Percentiles rank a stretch among this genome's conserved stretches.
These are phyloP conservation scores for Mastacembelus armatus DNA, from an alignment of 2,797 vertebrate genomes.

Conservation along the genomic window DNA sequence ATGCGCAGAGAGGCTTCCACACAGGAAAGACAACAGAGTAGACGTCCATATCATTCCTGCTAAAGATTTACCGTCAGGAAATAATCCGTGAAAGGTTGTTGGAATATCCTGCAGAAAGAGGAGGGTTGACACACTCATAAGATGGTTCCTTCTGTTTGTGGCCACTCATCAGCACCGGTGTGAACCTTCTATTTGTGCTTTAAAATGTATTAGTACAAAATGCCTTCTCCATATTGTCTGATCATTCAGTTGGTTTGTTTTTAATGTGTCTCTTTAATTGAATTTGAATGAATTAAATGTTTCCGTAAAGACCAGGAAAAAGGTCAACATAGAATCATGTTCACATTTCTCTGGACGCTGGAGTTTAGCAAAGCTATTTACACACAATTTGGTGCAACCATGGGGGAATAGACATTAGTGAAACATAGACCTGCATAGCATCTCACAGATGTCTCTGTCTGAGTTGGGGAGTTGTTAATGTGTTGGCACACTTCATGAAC, in stretches of 20 bases:
- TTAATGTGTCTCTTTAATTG: no score
- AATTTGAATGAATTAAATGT: no score
- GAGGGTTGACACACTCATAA: no score
- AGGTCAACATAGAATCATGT: not conserved
- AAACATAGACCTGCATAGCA: conserved; percentile 25
- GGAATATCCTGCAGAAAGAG: not conserved
- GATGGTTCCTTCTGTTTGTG: no score
- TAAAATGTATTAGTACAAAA: no score
- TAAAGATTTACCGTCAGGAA: not conserved
- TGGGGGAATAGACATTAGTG: conserved; percentile 26
- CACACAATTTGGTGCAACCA: not conserved
- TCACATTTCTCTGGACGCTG: not conserved
- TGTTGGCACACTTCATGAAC: conserved; percentile 8
- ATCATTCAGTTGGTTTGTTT: no score
- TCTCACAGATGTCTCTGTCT: conserved; percentile 29
- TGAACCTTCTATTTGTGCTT: no score
- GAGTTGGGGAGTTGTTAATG: conserved; percentile 1
- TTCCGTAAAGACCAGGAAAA: not conserved
- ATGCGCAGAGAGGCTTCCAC: not conserved
- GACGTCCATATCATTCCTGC: not conserved
- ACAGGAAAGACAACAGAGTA: not conserved
- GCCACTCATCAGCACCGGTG: no score
- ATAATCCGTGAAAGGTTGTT: no score
- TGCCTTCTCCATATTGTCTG: no score
- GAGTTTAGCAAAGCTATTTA: conserved; percentile 14